Conservation (phyloP, 2,113 vertebrate species). For the Anser cygnoides region DNA sequence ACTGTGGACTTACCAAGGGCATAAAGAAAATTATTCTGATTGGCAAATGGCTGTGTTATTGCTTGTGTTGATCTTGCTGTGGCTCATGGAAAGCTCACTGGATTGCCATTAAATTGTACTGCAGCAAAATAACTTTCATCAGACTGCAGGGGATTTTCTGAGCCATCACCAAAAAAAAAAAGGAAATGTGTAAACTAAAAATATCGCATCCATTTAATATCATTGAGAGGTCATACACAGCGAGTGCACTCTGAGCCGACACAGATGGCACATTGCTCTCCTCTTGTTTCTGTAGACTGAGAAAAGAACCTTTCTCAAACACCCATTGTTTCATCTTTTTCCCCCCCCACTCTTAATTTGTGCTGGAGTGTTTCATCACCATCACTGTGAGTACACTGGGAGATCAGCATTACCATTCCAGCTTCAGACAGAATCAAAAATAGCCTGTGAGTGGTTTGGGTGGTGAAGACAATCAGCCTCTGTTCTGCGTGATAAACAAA, state of each 20-base stretch:
- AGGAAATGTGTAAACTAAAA: constrained; percentile 55
- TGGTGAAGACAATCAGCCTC: not conserved
- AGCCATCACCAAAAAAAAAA: constrained; percentile 45
- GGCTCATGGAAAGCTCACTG: constrained; percentile 9
- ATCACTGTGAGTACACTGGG: not conserved
- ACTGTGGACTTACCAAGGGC: constrained; percentile 48
- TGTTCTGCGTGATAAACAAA: not conserved
- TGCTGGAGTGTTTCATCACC: not conserved
- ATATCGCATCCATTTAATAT: not conserved
- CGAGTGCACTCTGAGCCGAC: not conserved
- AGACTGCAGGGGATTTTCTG: constrained; percentile 51
- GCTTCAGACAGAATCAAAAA: not conserved
- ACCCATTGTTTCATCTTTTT: not conserved
- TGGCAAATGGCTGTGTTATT: constrained; percentile 26
- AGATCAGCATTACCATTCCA: not conserved
- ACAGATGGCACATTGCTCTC: constrained; percentile 2
- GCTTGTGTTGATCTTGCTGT: not conserved
- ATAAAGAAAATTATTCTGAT: constrained; percentile 50
- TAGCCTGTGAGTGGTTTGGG: not conserved
- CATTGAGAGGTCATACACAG: not conserved
- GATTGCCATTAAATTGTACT: constrained; percentile 51
- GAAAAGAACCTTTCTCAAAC: not conserved
- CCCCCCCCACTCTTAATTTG: not conserved
- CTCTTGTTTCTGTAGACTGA: not conserved
- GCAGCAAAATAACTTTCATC: constrained; percentile 8